Evolutionary conservation across 2,888 invertebrate species (phyloP).

Genomic region (Pristionchus fissidentatus): DNA sequence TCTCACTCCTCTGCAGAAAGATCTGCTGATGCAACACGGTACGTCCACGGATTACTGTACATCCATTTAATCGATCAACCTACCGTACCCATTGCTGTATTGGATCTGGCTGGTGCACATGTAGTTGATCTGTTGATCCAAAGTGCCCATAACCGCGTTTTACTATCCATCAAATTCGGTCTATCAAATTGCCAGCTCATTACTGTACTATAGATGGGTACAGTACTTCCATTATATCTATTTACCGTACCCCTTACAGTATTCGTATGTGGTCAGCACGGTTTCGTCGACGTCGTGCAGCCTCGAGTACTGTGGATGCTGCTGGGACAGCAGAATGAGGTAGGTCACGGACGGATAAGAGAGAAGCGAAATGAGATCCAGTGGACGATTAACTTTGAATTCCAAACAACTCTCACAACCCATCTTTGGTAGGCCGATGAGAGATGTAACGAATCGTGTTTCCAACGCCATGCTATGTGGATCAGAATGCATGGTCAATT

Average conservation of each 20-base stretch:
- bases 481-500: background rate
- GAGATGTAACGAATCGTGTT: too few species aligned
- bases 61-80: background rate
- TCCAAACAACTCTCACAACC: too few species aligned
- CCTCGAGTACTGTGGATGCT: slow-evolving; percentile 43
- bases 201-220: too few species aligned
- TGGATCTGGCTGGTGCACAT: too few species aligned
- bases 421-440: too few species aligned
- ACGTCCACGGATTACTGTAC: background rate
- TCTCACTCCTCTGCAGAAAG: slow-evolving; percentile 46
- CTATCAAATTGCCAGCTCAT: too few species aligned
- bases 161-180: too few species aligned
- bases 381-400: background rate
- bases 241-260: slow-evolving; percentile 39
- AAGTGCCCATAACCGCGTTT: too few species aligned
- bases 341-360: too few species aligned
- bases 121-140: too few species aligned
- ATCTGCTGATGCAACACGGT: slow-evolving; percentile 48
- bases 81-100: slow-evolving; percentile 37
- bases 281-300: slow-evolving; percentile 24
- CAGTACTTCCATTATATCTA: too few species aligned
- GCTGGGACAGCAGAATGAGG: slow-evolving; percentile 43
- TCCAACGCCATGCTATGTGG: too few species aligned
- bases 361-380: background rate
- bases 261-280: slow-evolving; percentile 47